phyloP scores from a whole-genome alignment of 2,888 invertebrate species.

The Cacoxenus indagator region DNA sequence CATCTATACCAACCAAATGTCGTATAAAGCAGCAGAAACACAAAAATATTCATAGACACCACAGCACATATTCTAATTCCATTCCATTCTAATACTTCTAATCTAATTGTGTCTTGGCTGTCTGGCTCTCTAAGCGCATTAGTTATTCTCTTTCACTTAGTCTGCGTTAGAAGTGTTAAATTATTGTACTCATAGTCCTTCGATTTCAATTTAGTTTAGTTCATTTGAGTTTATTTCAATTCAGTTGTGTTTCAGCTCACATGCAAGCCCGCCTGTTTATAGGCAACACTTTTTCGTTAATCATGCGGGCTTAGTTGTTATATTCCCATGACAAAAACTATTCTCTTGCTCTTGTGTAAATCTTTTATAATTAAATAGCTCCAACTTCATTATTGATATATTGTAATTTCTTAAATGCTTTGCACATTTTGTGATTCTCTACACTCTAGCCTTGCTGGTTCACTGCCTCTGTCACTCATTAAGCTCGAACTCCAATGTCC shows the following conservation, averaged over 20 bases:
- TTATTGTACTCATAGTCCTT: background rate
- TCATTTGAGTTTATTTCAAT: background rate
- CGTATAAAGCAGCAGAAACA: background rate
- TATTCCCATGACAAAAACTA: no score
- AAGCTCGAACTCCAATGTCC: background rate
- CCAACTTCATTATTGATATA: slow-evolving; percentile 24
- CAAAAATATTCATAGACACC: background rate
- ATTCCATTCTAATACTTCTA: background rate
- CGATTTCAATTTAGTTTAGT: background rate
- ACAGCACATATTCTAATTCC: slow-evolving; percentile 7
- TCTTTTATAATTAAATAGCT: slow-evolving; percentile 64
- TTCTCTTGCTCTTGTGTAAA: no score
- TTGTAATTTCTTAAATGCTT: background rate
- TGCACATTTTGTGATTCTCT: background rate
- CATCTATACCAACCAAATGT: slow-evolving; percentile 29
- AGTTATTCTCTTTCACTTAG: background rate
- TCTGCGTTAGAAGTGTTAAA: background rate
- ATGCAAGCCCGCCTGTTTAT: background rate
- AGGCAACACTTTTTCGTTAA: slow-evolving; percentile 52
- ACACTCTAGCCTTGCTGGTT: background rate
- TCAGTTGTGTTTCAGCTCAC: background rate
- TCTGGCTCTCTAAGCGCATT: background rate
- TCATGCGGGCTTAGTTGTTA: slow-evolving; percentile 56
- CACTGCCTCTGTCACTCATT: background rate
- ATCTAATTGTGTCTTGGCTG: background rate